Evolutionary conservation across 1,140 invertebrate species (phyloP).

Genomic region (Magallana angulata): DNA sequence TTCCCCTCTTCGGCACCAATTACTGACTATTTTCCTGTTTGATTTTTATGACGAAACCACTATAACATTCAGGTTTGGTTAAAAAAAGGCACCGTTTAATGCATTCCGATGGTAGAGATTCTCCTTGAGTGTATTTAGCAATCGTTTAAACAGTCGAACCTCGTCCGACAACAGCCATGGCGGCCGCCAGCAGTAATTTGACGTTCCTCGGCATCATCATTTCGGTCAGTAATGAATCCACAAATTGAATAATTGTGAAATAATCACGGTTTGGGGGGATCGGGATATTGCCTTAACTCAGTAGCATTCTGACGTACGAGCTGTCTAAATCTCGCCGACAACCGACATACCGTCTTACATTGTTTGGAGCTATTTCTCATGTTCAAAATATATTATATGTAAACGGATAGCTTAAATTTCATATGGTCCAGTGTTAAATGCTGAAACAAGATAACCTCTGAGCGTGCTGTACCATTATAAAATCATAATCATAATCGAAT

Average conservation of each 20-base stretch:
- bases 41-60: background rate
- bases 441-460: too few species aligned
- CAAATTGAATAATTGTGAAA: slow-evolving; percentile 24
- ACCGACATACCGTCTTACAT: too few species aligned
- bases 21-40: slow-evolving; percentile 18
- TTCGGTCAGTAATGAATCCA: slow-evolving; percentile 8
- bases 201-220: background rate
- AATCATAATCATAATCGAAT: too few species aligned
- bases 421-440: too few species aligned
- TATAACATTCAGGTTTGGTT: slow-evolving; percentile 7
- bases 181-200: slow-evolving; percentile 6
- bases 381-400: too few species aligned
- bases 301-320: background rate
- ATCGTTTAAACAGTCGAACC: slow-evolving; percentile 1
- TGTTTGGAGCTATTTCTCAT: too few species aligned
- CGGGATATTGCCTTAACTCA: background rate
- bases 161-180: background rate
- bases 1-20: background rate
- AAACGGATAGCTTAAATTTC: too few species aligned
- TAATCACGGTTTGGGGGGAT: background rate
- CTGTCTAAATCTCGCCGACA: background rate
- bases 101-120: background rate
- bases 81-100: background rate
- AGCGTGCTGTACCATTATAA: too few species aligned
- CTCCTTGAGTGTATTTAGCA: background rate